phyloP scores from a whole-genome alignment of 2,113 vertebrate genomes.

The Tragelaphus scriptus region DNA sequence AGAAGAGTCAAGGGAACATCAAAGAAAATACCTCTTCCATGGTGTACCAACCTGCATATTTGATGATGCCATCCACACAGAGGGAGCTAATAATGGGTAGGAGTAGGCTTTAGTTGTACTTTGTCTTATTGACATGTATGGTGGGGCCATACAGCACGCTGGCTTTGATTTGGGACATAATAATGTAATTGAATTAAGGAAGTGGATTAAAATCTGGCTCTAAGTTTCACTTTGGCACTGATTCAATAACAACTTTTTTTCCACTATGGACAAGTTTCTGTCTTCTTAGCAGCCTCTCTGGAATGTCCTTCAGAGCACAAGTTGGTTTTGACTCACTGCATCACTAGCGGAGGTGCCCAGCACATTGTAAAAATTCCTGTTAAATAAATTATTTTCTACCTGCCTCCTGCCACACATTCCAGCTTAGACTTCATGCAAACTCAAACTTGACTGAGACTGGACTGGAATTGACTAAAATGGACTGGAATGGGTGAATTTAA shows the following conservation, averaged over 20 bases:
- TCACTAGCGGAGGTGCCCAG: background rate
- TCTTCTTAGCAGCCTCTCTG: background rate
- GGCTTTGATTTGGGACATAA: background rate
- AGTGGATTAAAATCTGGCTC: background rate
- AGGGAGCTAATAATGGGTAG: background rate
- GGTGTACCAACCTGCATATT: accelerated
- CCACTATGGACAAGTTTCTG: background rate
- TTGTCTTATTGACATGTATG: too few species aligned
- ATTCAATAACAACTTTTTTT: too few species aligned
- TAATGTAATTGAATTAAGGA: background rate
- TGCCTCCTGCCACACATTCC: background rate
- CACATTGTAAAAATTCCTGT: too few species aligned
- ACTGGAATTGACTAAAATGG: background rate
- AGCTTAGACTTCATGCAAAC: background rate
- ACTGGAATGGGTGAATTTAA: background rate
- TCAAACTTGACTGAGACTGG: background rate
- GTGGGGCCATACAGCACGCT: accelerated
- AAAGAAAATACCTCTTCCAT: background rate
- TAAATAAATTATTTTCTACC: background rate
- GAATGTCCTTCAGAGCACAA: background rate
- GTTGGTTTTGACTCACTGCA: background rate
- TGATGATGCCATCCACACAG: background rate
- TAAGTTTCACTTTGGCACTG: background rate
- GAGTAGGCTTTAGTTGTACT: background rate
- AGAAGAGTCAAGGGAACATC: background rate